Conservation (phyloP, 2,888 invertebrate species). For the Sicus ferrugineus region DNA sequence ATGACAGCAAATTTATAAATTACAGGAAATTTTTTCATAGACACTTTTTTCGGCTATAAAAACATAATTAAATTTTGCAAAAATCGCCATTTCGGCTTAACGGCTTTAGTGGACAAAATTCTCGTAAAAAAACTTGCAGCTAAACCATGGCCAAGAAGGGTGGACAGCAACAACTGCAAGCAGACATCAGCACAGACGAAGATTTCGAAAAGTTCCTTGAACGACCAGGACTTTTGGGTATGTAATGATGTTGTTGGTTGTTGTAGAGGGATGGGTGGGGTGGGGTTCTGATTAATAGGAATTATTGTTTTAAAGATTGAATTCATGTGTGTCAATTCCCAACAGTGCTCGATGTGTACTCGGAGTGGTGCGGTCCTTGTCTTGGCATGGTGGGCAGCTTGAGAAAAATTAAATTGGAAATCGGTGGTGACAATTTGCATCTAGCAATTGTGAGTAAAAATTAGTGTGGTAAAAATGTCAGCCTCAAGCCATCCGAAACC, state of each 20-base stretch:
- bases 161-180: constrained; percentile 78
- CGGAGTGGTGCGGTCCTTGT: constrained; percentile 93
- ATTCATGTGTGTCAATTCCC: not conserved
- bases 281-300: not conserved
- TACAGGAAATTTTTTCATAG: not conserved
- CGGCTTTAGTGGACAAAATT: not conserved
- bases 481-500: not conserved
- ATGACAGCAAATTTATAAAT: not conserved
- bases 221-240: constrained; percentile 79
- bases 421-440: constrained; percentile 81
- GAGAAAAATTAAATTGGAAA: constrained; percentile 85
- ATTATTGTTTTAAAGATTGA: not conserved
- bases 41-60: constrained; percentile 2
- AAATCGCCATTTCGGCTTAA: not conserved
- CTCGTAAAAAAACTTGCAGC: not conserved
- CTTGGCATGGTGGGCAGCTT: constrained; percentile 83
- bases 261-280: not conserved
- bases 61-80: not conserved
- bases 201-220: constrained; percentile 83
- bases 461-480: not conserved
- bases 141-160: constrained; percentile 77
- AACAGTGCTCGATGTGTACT: constrained; percentile 84
- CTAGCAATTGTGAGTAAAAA: constrained; percentile 70
- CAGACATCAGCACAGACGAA: constrained; percentile 82
- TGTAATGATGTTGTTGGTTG: constrained; percentile 43